Base-by-base conservation (phyloP, 2,888 invertebrate species). In the Camponotus fellah region DNA sequence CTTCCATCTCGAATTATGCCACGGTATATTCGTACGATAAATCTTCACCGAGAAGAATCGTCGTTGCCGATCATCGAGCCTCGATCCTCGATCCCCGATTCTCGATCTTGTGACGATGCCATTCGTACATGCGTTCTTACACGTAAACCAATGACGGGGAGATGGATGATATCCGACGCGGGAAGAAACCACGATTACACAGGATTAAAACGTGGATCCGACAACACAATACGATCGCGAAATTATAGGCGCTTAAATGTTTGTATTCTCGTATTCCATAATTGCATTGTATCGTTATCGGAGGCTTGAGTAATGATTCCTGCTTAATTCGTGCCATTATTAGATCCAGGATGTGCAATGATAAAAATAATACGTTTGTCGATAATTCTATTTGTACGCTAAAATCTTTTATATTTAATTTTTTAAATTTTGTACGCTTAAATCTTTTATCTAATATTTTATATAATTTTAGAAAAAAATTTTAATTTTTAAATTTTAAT, bases 21-120 rank as follows among this genome's bases (percentile, higher is more conserved):
- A 85, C 82, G 85, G 85, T 82, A 83, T 79, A 77, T 85, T 76
- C 74, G 87, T 72, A 68, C 89, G 88, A 89, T 89, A 87, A 89
- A 89, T 89, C 90, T 90, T 74, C 32, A 40, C 49, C 46, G 64
- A 46, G 62, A 37, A 79, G 71, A 72, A 71, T 83, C 69, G 83
- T 69, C 72, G 69, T 49, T 65, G 46, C 49, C 49, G 64, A 68
- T 80, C 49, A 66, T 43, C 85, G 76, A 68, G 82, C 89, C 14
- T 10, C 69, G 84, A 86, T 89, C 62, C 75, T 43, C 85, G 76
- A 68, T 80, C 89, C 14, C 6, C 69, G 84, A 86, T 89, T 62
- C 75, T 69, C 64, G 65, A 79, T 77, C 66, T 53, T 37, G 62
- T 53, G 85, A 85, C 89, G 75, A 87, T 12, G 65, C 34, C 66